Base-by-base conservation (phyloP, 2,888 invertebrate species). In the Lutraria lutraria region DNA sequence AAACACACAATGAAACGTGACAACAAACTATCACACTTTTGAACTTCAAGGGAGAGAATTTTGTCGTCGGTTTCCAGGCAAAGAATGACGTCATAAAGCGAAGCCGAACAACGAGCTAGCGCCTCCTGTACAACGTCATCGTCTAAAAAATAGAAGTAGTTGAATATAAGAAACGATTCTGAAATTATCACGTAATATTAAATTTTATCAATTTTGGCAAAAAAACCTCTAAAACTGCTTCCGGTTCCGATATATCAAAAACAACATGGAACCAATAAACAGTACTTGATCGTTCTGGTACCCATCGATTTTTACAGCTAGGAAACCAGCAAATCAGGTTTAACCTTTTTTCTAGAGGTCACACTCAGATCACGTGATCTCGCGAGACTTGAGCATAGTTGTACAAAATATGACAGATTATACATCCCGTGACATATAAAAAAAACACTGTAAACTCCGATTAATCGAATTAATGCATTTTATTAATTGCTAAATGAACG, bases 11-110 rank as follows among this genome's bases (percentile, higher is more conserved):
- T 63, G 15, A 83, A 76, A 56, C 87, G 85, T 0, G 85, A 63
- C 8, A 91, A 81, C 0, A 83, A 34, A 43, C 81, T 81, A 54
- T 91, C 91, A 54, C 91, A 91, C 29, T 87, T 83, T 79, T 83
- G 85, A 15, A 89, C 29, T 53, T 86, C 86, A 0, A 56, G 80
- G 29, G 80, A 25, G 6, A 90, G 25, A 8, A 87, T 72, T n/a
- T 82, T 83, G 31, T 90, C 85, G 60, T 89, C 83, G 15, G 87
- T 76, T 0, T 31, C 43, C 0, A 91, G 81, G 53, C 91, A 91
- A 13, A 86, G 52, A 16, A 86, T 79, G 3, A 91, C 76, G 43
- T 88, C 83, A 79, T 88, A 81, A 21, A 91, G 63, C 19, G 82
- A 83, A 6, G 81, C 83, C 6, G 87, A 29, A 52, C 91, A 91